A percentile compares a stretch with the other conserved stretches of the same genome.
These are phyloP conservation scores for Eucidaris tribuloides DNA, from an alignment of 35 echinoderm and acorn worm species.

Conservation along the genomic window DNA sequence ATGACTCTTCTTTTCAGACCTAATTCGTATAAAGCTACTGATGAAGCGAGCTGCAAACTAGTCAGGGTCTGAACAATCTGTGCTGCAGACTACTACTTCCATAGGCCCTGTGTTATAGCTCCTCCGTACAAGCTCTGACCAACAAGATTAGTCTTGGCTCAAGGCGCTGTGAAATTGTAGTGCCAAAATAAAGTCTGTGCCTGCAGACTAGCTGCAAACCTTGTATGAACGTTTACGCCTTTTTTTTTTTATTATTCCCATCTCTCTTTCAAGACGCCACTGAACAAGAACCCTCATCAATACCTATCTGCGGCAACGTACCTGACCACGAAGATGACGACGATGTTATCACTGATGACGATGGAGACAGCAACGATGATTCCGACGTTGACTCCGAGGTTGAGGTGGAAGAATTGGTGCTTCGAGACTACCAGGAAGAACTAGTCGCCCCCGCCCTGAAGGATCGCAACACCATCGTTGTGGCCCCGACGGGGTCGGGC, in stretches of 20 bases:
- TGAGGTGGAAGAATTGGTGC: neutral
- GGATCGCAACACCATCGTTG: constrained; percentile 48
- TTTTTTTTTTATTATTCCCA: neutral
- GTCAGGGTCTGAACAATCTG: too few species aligned
- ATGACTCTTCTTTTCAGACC: too few species aligned
- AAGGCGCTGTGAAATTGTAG: too few species aligned
- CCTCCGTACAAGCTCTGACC: too few species aligned
- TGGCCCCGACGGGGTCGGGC: constrained; percentile 62
- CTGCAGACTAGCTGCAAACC: too few species aligned
- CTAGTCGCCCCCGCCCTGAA: constrained; percentile 18
- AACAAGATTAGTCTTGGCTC: too few species aligned
- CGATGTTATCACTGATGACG: neutral
- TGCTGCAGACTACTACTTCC: too few species aligned
- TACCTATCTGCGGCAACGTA: neutral
- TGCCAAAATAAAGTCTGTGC: too few species aligned
- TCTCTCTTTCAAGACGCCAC: neutral
- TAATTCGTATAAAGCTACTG: too few species aligned
- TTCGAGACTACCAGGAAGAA: constrained; percentile 59
- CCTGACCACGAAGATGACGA: neutral
- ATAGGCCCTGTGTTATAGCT: too few species aligned
- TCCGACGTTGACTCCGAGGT: neutral
- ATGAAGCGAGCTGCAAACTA: too few species aligned
- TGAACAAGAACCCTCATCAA: neutral
- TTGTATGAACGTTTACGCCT: too few species aligned
- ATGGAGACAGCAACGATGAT: neutral